Evolutionary conservation across 2,113 vertebrate species (phyloP), one percentile per base, ranked within the genome.

Genomic region (Spermophilus dauricus): DNA sequence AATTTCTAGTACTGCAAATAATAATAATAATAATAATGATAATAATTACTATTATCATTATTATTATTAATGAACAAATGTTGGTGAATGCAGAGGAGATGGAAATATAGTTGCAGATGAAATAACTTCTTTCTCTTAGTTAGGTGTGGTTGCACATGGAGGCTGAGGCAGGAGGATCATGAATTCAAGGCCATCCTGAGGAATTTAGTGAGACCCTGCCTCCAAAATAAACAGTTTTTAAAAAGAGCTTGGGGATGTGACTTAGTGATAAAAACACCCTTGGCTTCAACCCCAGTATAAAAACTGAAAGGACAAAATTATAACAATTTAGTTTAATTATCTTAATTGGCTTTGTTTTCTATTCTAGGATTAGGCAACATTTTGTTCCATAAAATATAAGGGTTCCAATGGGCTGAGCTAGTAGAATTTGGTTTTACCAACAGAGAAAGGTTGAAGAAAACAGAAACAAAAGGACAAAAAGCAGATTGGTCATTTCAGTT

Each of bases 81-180:
- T 72, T 39, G 17, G 9, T 87, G 48, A 82, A 76, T 48, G 17
- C 18, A 45, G 76, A 56, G 86, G 28, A 73, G 53, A 26, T 39
- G 8, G 30, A 95, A 72, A 86, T 51, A 65, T 14, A 78, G 53
- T 48, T 95, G 11, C n/a, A 56, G 56, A 56, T 92, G 67, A 56
- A 67, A 61, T 63, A 82, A 82, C 42, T 95, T 92, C 30, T 92
- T 58, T 88, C 85, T 83, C 77, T 53, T 63, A 53, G 18, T 51
- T 89, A 11, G 11, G 11, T 45, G 26, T 63, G 24, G 61, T 28
- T 9, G 26, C 24, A 63, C 24, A 26, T 61, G 61, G 61, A 63
- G 9, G 61, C 61, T 63, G 61, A 63, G 26, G 61, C 8, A 63
- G 24, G 61, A 63, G 61, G 61, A 63, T 28, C 61, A 28, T 24